Base-by-base conservation (phyloP, 2,888 invertebrate species). In the Lagria hirta region DNA sequence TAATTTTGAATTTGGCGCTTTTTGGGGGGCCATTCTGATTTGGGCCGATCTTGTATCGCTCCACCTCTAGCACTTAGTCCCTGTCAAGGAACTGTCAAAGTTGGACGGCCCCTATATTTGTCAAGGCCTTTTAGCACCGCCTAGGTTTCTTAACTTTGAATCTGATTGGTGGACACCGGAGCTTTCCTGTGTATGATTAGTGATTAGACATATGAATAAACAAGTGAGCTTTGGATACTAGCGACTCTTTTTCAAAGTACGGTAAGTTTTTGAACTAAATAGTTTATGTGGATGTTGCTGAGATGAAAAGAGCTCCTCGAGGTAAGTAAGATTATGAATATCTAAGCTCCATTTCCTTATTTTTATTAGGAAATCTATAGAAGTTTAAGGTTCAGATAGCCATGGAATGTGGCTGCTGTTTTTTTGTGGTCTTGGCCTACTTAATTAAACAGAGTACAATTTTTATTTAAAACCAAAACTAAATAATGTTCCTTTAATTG, bases 1-100 rank as follows among this genome's bases (percentile, higher is more conserved):
- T n/a, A n/a, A 11, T 43, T 70, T 70, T 57, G 57, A 69, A 70
- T 63, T 69, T 70, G 61, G 61, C 71, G 71, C 65, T 38, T 56
- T 50, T 50, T 38, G 43, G 64, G 69, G 62, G 64, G 71, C 73
- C 73, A 73, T 73, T 66, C 69, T 60, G 66, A 65, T 71, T 69
- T 67, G 68, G 72, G 72, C 64, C 65, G 69, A 66, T 61, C 65
- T 63, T 61, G 61, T 53, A 57, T 55, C 56, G 70, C 72, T 68
- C 72, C 73, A 69, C 72, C 73, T 73, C 64, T 64, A 70, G 58
- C 66, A 68, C 70, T 73, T 73, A 68, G 71, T 73, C 64, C 54
- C 64, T 68, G 73, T 73, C 73, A 69, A 61, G 63, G 49, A 60
- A 57, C 63, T 68, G 71, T 72, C 72, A 71, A 67, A 61, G 60